Percentiles rank a stretch among this genome's conserved stretches.
Evolutionary conservation across 92 coral and sea anemone species (phyloP).

Genomic region (Porites cylindrica): DNA sequence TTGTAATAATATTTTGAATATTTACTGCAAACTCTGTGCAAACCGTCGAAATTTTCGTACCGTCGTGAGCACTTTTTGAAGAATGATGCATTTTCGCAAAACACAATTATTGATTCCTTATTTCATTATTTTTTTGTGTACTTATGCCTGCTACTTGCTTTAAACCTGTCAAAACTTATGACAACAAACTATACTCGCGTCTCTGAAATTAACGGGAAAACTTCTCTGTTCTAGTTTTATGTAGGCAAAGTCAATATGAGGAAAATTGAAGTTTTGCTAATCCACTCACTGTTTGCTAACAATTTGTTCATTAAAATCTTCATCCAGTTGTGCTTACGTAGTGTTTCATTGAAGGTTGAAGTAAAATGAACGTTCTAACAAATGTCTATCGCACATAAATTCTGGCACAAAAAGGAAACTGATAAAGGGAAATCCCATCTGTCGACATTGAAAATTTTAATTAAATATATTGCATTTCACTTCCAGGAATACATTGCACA

Average conservation of each 20-base stretch:
- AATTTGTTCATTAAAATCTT: background rate
- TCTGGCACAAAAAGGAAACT: background rate
- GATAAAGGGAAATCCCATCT: background rate
- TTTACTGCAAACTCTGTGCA: too few species aligned
- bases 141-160: too few species aligned
- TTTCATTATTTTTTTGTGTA: too few species aligned
- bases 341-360: background rate
- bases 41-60: too few species aligned
- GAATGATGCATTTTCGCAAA: too few species aligned
- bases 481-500: background rate
- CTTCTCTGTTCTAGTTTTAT: background rate
- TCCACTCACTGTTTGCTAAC: background rate
- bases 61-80: too few species aligned
- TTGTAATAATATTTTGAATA: too few species aligned
- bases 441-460: background rate
- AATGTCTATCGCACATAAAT: slow-evolving; percentile 4
- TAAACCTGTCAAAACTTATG: too few species aligned
- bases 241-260: background rate
- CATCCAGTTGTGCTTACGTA: background rate
- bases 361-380: background rate
- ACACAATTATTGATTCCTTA: too few species aligned
- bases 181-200: too few species aligned
- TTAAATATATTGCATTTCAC: background rate
- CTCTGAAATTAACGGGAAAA: too few species aligned
- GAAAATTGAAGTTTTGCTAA: background rate